Conservation (phyloP, 2,888 invertebrate genomes). For the Acleris sparsana region DNA sequence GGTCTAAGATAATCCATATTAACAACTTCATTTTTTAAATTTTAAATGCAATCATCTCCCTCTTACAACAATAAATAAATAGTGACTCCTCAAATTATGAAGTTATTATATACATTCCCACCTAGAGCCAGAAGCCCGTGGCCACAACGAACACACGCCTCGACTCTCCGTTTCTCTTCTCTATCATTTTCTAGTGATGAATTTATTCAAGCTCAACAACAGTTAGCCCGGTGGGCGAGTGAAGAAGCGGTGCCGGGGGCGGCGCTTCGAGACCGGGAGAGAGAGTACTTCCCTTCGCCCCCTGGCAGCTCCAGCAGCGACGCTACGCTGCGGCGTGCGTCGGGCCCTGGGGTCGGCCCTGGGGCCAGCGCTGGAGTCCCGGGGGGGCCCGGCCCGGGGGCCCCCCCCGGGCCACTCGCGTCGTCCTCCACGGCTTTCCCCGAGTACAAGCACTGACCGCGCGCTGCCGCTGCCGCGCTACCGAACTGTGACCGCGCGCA, state of each 20-base stretch:
- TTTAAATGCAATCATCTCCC: neutral
- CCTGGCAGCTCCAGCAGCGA: slow-evolving; percentile 63
- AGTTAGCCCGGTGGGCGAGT: slow-evolving; percentile 97
- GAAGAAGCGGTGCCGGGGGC: slow-evolving; percentile 89
- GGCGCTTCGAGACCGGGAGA: slow-evolving; percentile 64
- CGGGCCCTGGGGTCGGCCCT: slow-evolving; percentile 57
- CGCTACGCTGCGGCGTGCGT: slow-evolving; percentile 51
- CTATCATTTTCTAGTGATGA: slow-evolving; percentile 97
- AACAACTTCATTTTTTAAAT: neutral
- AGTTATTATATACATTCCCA: slow-evolving; percentile 5
- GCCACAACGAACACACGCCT: slow-evolving; percentile 53
- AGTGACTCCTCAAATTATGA: neutral
- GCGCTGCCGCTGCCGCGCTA: slow-evolving; percentile 51
- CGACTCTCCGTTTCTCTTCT: slow-evolving; percentile 88
- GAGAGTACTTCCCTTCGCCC: slow-evolving; percentile 75
- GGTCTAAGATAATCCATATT: slow-evolving; percentile 33
- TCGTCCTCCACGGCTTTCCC: slow-evolving; percentile 81
- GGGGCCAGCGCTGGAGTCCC: slow-evolving; percentile 70
- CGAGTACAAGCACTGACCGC: slow-evolving; percentile 90
- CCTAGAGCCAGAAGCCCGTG: slow-evolving; percentile 41
- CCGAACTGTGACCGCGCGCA: slow-evolving; percentile 44
- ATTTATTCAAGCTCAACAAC: slow-evolving; percentile 98
- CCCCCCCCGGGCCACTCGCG: slow-evolving; percentile 68
- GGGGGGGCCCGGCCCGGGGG: slow-evolving; percentile 61
- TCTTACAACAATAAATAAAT: neutral